Conservation (phyloP, 2,797 vertebrate species). For the Anomalospiza imberbis region DNA sequence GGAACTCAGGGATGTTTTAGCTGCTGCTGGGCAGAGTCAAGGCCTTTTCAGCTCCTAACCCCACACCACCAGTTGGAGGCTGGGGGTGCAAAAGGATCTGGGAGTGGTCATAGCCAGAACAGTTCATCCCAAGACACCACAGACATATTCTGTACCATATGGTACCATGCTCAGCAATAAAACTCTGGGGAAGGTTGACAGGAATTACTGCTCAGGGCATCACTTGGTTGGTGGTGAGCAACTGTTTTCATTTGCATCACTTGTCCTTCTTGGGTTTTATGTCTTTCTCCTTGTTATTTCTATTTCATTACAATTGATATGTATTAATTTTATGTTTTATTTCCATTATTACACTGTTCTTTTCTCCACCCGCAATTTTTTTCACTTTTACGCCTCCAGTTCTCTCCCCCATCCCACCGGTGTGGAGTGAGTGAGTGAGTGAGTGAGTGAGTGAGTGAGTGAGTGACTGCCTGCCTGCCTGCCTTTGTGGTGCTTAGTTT, state of each 20-base stretch:
- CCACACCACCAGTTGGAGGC: neutral
- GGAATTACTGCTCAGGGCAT: neutral
- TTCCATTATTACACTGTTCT: neutral
- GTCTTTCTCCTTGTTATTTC: neutral
- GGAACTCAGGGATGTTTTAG: neutral
- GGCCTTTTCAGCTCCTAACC: neutral
- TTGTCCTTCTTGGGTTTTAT: neutral
- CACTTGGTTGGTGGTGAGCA: neutral
- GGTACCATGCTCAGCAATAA: neutral
- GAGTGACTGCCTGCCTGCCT: neutral
- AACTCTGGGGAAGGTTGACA: neutral
- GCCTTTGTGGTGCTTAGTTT: neutral
- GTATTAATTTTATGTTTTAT: neutral
- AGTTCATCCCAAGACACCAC: neutral
- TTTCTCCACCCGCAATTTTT: neutral
- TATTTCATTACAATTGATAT: neutral
- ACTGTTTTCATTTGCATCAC: neutral
- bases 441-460: no score
- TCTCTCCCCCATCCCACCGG: neutral
- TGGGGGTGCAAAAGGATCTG: neutral
- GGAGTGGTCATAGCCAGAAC: neutral
- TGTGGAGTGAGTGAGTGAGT: neutral
- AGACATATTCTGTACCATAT: no score
- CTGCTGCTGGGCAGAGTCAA: neutral
- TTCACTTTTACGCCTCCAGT: rapidly evolving